Conservation (phyloP, 2,797 vertebrate species). For the Darevskia mixta region DNA sequence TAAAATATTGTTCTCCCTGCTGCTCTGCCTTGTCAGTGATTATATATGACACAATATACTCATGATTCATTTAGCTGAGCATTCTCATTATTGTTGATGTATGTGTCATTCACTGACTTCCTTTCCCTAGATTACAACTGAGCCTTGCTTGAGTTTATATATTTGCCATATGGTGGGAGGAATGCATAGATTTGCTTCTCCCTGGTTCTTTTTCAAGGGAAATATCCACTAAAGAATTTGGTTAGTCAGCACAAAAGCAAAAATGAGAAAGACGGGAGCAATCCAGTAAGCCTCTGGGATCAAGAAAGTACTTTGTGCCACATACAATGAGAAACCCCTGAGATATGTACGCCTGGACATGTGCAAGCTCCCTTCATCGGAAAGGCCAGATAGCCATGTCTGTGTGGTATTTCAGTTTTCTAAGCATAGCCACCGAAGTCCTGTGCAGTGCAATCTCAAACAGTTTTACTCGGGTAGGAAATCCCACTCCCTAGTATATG, state of each 20-base stretch:
- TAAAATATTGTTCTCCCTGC: neutral
- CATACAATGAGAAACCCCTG: neutral
- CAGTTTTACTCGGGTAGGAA: no score
- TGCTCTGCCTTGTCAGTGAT: neutral
- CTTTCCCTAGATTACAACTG: neutral
- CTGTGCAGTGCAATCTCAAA: no score
- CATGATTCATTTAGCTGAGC: slow-evolving; percentile 2
- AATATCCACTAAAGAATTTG: neutral
- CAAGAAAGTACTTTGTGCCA: neutral
- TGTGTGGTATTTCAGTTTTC: neutral
- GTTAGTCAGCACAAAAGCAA: neutral
- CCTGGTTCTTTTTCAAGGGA: neutral
- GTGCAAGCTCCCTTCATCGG: neutral
- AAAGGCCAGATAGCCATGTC: neutral
- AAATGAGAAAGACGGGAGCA: neutral
- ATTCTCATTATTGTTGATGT: neutral
- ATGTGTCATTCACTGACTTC: neutral
- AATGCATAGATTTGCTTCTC: neutral
- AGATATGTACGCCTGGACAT: neutral
- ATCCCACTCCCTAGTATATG: no score
- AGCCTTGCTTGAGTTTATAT: neutral
- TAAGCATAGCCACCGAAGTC: no score
- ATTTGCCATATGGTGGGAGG: neutral
- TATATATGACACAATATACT: neutral
- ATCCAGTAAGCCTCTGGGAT: neutral